Evolutionary conservation across 2,113 vertebrate genomes (phyloP).

Genomic region (Riparia riparia): DNA sequence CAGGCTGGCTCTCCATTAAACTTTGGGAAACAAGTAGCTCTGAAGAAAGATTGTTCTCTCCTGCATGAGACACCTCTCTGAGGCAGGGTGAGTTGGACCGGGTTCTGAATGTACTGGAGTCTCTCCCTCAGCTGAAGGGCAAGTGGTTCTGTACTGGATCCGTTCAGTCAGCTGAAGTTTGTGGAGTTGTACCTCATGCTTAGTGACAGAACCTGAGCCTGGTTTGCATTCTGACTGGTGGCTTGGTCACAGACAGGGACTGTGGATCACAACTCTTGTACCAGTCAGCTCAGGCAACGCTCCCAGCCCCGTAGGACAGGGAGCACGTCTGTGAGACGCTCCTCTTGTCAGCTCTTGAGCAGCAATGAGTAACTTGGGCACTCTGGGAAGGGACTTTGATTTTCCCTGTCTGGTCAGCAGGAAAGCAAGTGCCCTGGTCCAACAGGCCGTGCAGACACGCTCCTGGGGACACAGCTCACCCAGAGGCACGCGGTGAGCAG

Average conservation of each 20-base stretch:
- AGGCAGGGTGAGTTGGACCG: neutral
- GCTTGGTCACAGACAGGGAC: neutral
- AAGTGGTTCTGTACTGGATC: neutral
- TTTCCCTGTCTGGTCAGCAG: neutral
- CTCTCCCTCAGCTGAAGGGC: neutral
- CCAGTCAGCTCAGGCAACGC: neutral
- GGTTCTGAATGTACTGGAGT: accelerated
- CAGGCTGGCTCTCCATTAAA: neutral
- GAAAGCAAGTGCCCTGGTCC: neutral
- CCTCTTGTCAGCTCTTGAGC: neutral
- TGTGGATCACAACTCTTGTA: neutral
- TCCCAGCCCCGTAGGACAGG: neutral
- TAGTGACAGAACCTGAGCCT: neutral
- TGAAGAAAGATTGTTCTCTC: neutral
- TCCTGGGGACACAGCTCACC: neutral
- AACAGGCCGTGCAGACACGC: neutral
- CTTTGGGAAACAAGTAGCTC: neutral
- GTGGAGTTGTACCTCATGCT: neutral
- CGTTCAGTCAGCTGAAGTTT: neutral
- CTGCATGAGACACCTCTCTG: neutral
- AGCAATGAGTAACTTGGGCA: neutral
- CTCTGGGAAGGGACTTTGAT: neutral
- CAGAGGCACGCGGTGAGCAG: neutral
- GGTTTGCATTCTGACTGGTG: neutral
- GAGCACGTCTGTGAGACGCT: neutral